Base-by-base conservation (phyloP, 2,797 vertebrate genomes). In the Champsocephalus esox region DNA sequence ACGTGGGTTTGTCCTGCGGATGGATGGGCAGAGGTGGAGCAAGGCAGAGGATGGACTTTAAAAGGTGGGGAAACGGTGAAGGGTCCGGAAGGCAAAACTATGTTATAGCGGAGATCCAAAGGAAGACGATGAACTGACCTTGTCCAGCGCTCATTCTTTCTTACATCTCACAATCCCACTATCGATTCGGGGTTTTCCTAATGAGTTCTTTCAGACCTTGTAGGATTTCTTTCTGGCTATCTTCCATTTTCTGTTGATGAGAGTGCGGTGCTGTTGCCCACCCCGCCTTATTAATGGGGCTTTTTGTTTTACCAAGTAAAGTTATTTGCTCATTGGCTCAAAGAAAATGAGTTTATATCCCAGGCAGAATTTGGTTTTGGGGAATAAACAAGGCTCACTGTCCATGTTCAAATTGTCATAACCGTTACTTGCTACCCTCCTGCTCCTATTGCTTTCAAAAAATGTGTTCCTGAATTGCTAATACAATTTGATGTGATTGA, bases 201-300 rank as follows among this genome's bases (percentile, higher is more conserved):
- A 92, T 91, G 87, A 92, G 89, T 89, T 92, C 70, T 90, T 89
- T 56, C 80, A 70, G 80, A 75, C 84, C 83, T 4, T 82, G 77
- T 80, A 88, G 87, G 80, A 90, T 89, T 91, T 91, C 68, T 70
- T 19, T 78, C 82, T 89, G 81, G 85, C 71, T 5, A 73, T 77
- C 51, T 79, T 84, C 86, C 81, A 88, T 81, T 82, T 41, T 12
- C 80, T 77, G 69, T 75, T 88, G 61, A 87, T 84, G 66, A 84
- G 66, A 75, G 45, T 69, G 57, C 49, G 13, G 49, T 19, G 48
- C 77, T 70, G 41, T 80, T 77, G 72, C 34, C 1, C 34, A 5
- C 32, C 34, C 34, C 24, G 24, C 24, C 62, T 70, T 77, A 61
- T 82, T 81, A 65, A 66, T 59, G 24, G 77, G 66, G 59, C 79